phyloP scores from a whole-genome alignment of 2,113 vertebrate genomes.

The Rhinoderma darwinii region DNA sequence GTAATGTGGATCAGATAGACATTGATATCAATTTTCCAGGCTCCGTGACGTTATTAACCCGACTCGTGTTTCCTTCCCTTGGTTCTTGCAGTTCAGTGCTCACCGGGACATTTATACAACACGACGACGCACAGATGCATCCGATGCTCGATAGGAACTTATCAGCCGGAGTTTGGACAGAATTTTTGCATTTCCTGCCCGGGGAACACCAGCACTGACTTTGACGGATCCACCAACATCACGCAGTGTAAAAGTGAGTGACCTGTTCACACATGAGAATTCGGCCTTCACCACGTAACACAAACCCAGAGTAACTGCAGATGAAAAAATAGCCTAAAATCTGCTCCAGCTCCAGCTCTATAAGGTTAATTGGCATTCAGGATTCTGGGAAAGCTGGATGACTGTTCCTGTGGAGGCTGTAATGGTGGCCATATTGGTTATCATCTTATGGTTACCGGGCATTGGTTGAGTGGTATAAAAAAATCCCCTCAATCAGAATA shows the following conservation, averaged over 20 bases:
- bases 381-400: neutral
- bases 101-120: slow-evolving; percentile 96
- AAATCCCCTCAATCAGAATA: too few species aligned
- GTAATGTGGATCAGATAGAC: too few species aligned
- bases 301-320: too few species aligned
- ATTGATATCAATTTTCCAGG: too few species aligned
- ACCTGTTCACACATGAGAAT: neutral
- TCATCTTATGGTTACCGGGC: neutral
- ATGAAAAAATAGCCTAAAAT: too few species aligned
- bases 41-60: too few species aligned
- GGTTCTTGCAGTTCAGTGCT: slow-evolving; percentile 87
- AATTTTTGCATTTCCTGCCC: slow-evolving; percentile 91
- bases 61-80: neutral
- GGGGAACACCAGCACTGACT: slow-evolving; percentile 95
- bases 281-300: neutral
- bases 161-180: slow-evolving; percentile 93
- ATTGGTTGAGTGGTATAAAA: too few species aligned
- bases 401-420: too few species aligned
- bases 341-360: too few species aligned
- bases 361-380: too few species aligned
- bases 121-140: slow-evolving; percentile 94
- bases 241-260: slow-evolving; percentile 96
- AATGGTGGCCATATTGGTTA: too few species aligned
- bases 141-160: slow-evolving; percentile 86
- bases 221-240: slow-evolving; percentile 93